These are phyloP conservation scores for Caenorhabditis inopinata DNA, from an alignment of 1,140 invertebrate genomes.

Conservation along the genomic window DNA sequence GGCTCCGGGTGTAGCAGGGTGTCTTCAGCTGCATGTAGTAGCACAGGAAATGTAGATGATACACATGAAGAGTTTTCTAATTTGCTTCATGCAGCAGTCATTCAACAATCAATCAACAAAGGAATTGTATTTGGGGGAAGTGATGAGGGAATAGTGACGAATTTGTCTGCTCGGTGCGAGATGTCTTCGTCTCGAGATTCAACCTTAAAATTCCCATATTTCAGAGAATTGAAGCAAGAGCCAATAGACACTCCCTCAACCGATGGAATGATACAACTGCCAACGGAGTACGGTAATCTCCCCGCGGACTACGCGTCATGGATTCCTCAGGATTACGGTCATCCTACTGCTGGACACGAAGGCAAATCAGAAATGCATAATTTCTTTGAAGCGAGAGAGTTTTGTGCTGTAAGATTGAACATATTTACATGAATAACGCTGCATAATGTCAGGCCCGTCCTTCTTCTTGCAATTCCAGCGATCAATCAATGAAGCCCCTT, in stretches of 20 bases:
- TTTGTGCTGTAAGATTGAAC: neutral
- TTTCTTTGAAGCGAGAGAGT: conserved; percentile 32
- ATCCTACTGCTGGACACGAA: conserved; percentile 34
- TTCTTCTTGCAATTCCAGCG: neutral
- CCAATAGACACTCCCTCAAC: neutral
- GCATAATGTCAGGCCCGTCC: neutral
- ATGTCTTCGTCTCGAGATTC: neutral
- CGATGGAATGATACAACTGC: conserved; percentile 35
- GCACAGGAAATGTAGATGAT: neutral
- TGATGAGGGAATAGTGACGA: neutral
- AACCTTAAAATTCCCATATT: neutral
- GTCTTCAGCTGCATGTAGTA: neutral
- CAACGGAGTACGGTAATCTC: conserved; percentile 39
- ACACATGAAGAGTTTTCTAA: neutral
- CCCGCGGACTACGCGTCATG: conserved; percentile 37
- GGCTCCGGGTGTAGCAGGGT: neutral
- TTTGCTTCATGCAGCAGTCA: neutral
- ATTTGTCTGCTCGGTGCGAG: neutral
- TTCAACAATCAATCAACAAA: conserved; percentile 1
- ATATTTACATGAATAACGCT: neutral
- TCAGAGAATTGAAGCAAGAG: conserved; percentile 38
- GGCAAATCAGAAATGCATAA: conserved; percentile 41
- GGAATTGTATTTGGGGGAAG: neutral
- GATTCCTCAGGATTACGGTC: conserved; percentile 44
- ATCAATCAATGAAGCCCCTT: neutral